phyloP scores from a whole-genome alignment of 2,888 invertebrate species.

The Thysanoteuthis rhombus region DNA sequence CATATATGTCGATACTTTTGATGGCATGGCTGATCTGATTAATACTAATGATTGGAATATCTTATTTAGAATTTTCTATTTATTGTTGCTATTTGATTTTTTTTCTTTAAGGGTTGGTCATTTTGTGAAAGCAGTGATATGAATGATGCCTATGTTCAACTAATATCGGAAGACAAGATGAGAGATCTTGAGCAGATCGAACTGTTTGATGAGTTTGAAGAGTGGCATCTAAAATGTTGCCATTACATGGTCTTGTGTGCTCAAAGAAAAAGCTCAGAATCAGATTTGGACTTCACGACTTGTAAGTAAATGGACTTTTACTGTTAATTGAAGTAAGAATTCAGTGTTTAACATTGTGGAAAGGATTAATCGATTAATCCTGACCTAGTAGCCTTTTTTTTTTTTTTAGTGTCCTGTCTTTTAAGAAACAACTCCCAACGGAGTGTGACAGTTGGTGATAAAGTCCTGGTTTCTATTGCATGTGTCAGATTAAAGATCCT shows the following conservation, averaged over 20 bases:
- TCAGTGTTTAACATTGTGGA: no score
- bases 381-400: no score
- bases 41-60: no score
- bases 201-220: constrained; percentile 71
- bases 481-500: no score
- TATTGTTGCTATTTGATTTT: background rate
- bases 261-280: background rate
- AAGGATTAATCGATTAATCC: no score
- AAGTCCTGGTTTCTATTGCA: no score
- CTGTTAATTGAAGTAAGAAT: background rate
- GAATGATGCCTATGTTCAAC: constrained; percentile 65
- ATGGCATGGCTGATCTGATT: no score
- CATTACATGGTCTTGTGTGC: constrained; percentile 70
- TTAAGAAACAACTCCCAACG: no score
- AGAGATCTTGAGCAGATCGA: constrained; percentile 65
- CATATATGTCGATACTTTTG: no score
- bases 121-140: constrained; percentile 59
- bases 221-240: constrained; percentile 69
- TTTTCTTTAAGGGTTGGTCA: constrained; percentile 64
- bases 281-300: background rate
- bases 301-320: background rate
- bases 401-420: no score
- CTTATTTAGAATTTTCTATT: background rate
- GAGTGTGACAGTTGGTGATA: no score
- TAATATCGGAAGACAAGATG: constrained; percentile 60